A percentile compares a stretch with the other conserved stretches of the same genome.
Evolutionary conservation across 2,797 vertebrate genomes (phyloP).

Genomic region (Rhodeus uyekii): DNA sequence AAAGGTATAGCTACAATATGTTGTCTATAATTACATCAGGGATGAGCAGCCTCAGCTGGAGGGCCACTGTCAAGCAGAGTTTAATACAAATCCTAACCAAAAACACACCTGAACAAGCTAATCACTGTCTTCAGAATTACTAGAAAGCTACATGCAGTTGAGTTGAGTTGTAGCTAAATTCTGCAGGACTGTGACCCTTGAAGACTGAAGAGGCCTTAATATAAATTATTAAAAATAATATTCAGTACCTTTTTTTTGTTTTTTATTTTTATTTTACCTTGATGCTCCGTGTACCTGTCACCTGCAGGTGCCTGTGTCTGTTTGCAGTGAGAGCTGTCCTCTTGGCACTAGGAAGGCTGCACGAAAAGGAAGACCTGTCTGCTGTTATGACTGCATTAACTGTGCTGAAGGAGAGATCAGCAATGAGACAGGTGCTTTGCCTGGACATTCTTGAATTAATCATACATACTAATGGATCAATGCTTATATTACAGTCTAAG

Average conservation of each 20-base stretch:
- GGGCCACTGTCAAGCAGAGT: background rate
- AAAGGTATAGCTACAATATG: conserved; percentile 29
- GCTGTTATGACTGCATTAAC: conserved; percentile 71
- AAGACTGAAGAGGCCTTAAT: background rate
- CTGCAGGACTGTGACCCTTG: background rate
- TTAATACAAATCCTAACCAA: background rate
- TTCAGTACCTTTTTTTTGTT: background rate
- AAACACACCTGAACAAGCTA: background rate
- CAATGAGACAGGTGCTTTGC: conserved; percentile 63
- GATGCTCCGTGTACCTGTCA: background rate
- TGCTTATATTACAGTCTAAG: background rate
- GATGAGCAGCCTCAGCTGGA: background rate
- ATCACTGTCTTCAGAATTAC: background rate
- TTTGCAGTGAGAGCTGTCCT: conserved; percentile 69
- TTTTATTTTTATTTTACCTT: background rate
- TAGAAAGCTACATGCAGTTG: background rate
- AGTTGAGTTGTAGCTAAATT: background rate
- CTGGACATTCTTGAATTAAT: background rate
- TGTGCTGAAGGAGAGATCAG: conserved; percentile 74
- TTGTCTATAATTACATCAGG: background rate
- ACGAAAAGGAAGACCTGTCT: conserved; percentile 70
- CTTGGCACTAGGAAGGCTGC: conserved; percentile 70
- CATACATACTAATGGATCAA: background rate
- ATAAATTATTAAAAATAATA: background rate
- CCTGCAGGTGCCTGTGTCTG: conserved; percentile 68